These are phyloP conservation scores for Pseudanteris insignis DNA, from an alignment of 2,888 invertebrate genomes.

Conservation along the genomic window DNA sequence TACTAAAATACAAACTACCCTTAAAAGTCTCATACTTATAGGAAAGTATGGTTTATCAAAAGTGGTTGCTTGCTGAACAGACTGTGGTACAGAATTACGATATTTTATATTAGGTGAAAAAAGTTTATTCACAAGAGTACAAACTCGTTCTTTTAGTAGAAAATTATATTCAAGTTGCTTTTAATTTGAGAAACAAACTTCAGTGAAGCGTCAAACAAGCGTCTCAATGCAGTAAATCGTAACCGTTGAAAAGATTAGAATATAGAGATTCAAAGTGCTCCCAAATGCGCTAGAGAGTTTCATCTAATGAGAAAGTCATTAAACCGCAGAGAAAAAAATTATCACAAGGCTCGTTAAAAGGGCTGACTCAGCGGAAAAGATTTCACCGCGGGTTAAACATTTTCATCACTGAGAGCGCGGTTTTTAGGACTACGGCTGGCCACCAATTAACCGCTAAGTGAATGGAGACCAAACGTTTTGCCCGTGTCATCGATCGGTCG, in stretches of 20 bases:
- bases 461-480: slow-evolving; percentile 1
- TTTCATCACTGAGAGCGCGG: too few species aligned
- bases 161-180: slow-evolving; percentile 94
- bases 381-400: too few species aligned
- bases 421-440: too few species aligned
- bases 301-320: too few species aligned
- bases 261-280: too few species aligned
- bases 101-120: slow-evolving; percentile 99
- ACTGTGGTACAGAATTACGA: slow-evolving; percentile 72
- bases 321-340: too few species aligned
- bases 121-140: slow-evolving; percentile 96
- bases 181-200: slow-evolving; percentile 1
- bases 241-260: slow-evolving; percentile 10
- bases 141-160: slow-evolving; percentile 94
- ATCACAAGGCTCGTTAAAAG: too few species aligned
- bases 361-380: too few species aligned
- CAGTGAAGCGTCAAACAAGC: too few species aligned
- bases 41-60: slow-evolving; percentile 95
- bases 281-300: too few species aligned
- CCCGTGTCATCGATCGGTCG: slow-evolving; percentile 11
- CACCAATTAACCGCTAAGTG: too few species aligned
- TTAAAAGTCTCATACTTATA: slow-evolving; percentile 91
- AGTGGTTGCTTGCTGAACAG: slow-evolving; percentile 73
- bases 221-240: too few species aligned
- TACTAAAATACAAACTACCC: slow-evolving; percentile 92